These are phyloP conservation scores for Procambarus clarkii DNA, from an alignment of 1,140 invertebrate genomes.

Conservation along the genomic window DNA sequence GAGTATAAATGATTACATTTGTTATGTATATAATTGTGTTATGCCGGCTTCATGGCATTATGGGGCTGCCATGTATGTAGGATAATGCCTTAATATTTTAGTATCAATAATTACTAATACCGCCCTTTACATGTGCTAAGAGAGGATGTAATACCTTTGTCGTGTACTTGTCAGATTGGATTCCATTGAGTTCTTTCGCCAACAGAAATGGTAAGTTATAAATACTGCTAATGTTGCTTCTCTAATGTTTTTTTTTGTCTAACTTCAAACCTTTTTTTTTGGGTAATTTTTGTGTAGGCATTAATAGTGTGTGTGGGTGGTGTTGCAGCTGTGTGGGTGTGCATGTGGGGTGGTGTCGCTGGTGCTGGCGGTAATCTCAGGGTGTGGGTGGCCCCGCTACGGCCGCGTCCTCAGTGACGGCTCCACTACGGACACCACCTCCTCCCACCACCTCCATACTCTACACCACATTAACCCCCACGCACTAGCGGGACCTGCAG, in stretches of 20 bases:
- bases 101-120: too few species aligned
- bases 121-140: not conserved
- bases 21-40: too few species aligned
- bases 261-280: slow-evolving; percentile 8
- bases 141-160: slow-evolving; percentile 11
- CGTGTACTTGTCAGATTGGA: slow-evolving; percentile 62
- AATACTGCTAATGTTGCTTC: slow-evolving; percentile 48
- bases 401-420: slow-evolving; percentile 71
- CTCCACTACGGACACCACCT: slow-evolving; percentile 71
- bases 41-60: too few species aligned
- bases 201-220: slow-evolving; percentile 48
- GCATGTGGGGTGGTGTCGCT: slow-evolving; percentile 73
- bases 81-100: too few species aligned
- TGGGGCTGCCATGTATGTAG: too few species aligned
- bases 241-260: slow-evolving; percentile 36
- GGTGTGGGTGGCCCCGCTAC: slow-evolving; percentile 72
- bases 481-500: slow-evolving; percentile 48
- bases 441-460: slow-evolving; percentile 72
- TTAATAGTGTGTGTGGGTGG: slow-evolving; percentile 45
- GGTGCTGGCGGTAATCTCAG: slow-evolving; percentile 73
- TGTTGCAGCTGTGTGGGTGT: slow-evolving; percentile 73
- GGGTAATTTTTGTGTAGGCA: slow-evolving; percentile 58
- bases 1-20: too few species aligned
- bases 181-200: slow-evolving; percentile 51
- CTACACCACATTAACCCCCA: slow-evolving; percentile 66